phyloP scores from a whole-genome alignment of 1,140 invertebrate genomes.

The Leptinotarsa defecta region DNA sequence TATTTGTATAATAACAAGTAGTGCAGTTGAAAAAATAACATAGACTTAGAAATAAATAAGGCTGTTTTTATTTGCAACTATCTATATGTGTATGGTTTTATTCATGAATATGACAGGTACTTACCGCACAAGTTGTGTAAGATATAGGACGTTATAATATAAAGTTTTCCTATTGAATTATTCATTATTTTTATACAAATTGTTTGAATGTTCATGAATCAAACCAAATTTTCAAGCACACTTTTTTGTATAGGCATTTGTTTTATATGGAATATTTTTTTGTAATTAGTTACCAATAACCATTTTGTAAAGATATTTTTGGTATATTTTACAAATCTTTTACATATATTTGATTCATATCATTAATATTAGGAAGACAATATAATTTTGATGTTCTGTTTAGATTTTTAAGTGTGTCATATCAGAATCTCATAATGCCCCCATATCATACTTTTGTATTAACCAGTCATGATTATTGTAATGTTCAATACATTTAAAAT shows the following conservation, averaged over 20 bases:
- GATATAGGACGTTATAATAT: slow-evolving; percentile 3
- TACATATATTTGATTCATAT: slow-evolving; percentile 26
- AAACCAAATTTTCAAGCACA: slow-evolving; percentile 17
- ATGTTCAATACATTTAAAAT: slow-evolving; percentile 25
- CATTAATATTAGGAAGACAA: slow-evolving; percentile 14
- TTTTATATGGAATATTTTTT: slow-evolving; percentile 9
- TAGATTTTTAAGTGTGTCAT: slow-evolving; percentile 31
- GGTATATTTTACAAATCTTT: slow-evolving; percentile 33
- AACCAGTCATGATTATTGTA: slow-evolving; percentile 29
- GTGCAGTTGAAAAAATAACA: slow-evolving; percentile 20
- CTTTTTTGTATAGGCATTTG: slow-evolving; percentile 15
- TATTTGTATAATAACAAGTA: slow-evolving; percentile 7
- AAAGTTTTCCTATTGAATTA: slow-evolving; percentile 12
- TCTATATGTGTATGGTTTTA: slow-evolving; percentile 9
- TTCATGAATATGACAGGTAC: slow-evolving; percentile 10
- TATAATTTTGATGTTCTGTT: slow-evolving; percentile 17
- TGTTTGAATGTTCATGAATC: slow-evolving; percentile 13
- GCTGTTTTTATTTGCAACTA: slow-evolving; percentile 30
- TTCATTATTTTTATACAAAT: slow-evolving; percentile 25
- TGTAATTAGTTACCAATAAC: slow-evolving; percentile 32
- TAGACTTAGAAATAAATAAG: slow-evolving; percentile 32
- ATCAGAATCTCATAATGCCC: slow-evolving; percentile 28
- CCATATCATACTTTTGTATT: slow-evolving; percentile 33
- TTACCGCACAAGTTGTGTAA: background rate
- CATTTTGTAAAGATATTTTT: slow-evolving; percentile 30